Conservation (phyloP, 2,888 invertebrate species). For the Phortica okadai region DNA sequence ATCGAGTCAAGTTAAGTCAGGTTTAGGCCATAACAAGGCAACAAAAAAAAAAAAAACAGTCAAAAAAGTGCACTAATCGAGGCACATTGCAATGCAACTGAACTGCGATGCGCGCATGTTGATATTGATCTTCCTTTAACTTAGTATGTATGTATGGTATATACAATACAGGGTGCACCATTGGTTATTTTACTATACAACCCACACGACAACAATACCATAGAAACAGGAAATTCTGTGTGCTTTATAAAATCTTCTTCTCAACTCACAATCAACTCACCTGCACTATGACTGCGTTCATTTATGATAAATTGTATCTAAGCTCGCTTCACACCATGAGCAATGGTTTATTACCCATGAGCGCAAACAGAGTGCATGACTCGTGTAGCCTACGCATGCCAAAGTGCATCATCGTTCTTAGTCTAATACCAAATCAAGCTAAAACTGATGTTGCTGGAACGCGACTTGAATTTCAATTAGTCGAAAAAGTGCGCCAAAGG, state of each 20-base stretch:
- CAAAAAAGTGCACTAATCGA: slow-evolving; percentile 20
- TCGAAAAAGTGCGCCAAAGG: slow-evolving; percentile 36
- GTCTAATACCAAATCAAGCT: background rate
- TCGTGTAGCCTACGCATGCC: slow-evolving; percentile 30
- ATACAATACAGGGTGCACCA: background rate
- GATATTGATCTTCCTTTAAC: background rate
- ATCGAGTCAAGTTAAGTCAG: background rate
- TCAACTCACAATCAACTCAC: no score
- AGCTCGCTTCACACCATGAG: background rate
- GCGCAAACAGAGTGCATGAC: background rate
- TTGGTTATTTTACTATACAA: no score
- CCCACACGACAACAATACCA: no score
- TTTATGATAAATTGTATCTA: slow-evolving; percentile 11
- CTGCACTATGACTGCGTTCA: background rate
- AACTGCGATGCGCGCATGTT: background rate
- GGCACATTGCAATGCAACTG: background rate
- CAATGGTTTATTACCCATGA: background rate
- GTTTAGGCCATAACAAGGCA: slow-evolving; percentile 4
- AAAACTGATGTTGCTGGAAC: background rate
- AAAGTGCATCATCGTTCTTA: slow-evolving; percentile 4
- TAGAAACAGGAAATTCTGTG: slow-evolving; percentile 15
- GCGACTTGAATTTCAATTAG: slow-evolving; percentile 61
- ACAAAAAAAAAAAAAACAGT: background rate
- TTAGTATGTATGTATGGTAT: background rate
- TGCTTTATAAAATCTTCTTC: background rate